These are phyloP conservation scores for Margarornis squamiger DNA, from an alignment of 2,797 vertebrate species.

Conservation along the genomic window DNA sequence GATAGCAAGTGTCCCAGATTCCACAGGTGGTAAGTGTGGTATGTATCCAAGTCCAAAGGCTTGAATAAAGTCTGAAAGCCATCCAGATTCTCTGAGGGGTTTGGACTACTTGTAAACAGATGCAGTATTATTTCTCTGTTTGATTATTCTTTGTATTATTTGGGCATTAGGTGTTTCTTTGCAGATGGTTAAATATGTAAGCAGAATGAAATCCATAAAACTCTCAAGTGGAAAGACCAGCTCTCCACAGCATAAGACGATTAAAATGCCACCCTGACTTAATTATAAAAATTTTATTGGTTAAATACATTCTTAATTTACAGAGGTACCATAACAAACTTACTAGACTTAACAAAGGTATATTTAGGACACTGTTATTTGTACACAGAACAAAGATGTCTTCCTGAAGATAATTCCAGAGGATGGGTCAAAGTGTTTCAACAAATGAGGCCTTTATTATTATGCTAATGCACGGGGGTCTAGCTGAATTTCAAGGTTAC, in stretches of 20 bases:
- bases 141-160: background rate
- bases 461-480: background rate
- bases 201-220: background rate
- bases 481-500: background rate
- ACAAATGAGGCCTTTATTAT: background rate
- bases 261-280: background rate
- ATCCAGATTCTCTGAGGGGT: background rate
- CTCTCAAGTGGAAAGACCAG: background rate
- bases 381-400: background rate
- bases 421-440: background rate
- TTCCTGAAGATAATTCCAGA: slow-evolving; percentile 7
- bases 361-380: slow-evolving; percentile 37
- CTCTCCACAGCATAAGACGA: background rate
- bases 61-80: background rate
- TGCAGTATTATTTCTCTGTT: rapidly evolving
- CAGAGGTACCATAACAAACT: slow-evolving; percentile 50
- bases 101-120: background rate
- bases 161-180: background rate
- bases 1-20: rapidly evolving
- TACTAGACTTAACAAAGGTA: slow-evolving; percentile 16
- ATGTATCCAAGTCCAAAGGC: rapidly evolving
- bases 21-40: background rate
- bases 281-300: slow-evolving; percentile 66
- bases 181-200: background rate
- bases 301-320: slow-evolving; percentile 71